Conservation (phyloP, 2,113 vertebrate species). For the Lophochroa leadbeateri region DNA sequence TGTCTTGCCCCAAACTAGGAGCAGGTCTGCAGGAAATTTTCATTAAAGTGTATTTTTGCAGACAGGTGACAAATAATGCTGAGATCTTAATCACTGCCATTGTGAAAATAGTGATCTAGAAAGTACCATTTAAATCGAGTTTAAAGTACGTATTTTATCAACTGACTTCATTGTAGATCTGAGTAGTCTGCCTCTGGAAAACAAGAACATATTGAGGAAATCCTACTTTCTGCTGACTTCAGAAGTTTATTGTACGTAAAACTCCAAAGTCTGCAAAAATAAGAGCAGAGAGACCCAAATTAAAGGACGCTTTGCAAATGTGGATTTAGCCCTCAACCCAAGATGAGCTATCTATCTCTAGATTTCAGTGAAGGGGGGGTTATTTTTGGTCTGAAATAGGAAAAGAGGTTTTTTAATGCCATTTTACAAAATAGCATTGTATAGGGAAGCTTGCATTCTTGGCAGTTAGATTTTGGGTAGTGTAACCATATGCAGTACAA, state of each 20-base stretch:
- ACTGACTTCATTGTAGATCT: background rate
- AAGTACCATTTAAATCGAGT: background rate
- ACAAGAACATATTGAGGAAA: background rate
- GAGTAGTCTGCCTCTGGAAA: background rate
- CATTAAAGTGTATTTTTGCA: background rate
- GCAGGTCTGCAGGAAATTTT: background rate
- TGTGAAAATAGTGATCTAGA: background rate
- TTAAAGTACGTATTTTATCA: background rate
- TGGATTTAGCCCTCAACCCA: background rate
- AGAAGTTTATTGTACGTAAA: background rate
- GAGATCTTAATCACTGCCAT: background rate
- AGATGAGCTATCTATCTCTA: background rate
- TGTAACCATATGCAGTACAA: background rate
- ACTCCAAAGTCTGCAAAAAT: background rate
- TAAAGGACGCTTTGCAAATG: background rate
- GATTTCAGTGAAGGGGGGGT: background rate
- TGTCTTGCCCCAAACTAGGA: background rate
- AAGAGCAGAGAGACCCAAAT: background rate
- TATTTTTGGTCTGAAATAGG: background rate
- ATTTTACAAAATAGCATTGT: background rate
- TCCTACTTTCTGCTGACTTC: background rate
- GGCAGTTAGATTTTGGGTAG: background rate
- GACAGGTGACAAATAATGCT: background rate
- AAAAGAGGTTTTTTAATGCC: background rate
- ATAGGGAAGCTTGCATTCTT: background rate